These are phyloP conservation scores for Caenorhabditis sp. DNA, from an alignment of 2,888 invertebrate genomes.

Conservation along the genomic window DNA sequence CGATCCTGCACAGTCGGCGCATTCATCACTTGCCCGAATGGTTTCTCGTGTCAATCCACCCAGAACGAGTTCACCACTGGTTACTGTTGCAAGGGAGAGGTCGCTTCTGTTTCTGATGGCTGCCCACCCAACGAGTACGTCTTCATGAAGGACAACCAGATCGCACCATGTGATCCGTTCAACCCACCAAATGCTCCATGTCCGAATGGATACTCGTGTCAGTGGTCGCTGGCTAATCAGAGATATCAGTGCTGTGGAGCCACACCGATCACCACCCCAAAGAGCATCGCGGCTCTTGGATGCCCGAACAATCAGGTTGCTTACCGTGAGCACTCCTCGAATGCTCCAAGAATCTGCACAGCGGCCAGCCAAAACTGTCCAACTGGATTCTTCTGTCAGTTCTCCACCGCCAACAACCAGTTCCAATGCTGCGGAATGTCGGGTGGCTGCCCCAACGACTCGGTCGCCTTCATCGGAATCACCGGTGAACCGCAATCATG, in stretches of 20 bases:
- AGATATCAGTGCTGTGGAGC: constrained; percentile 81
- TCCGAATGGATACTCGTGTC: constrained; percentile 80
- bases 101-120: constrained; percentile 78
- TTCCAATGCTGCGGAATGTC: constrained; percentile 82
- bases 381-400: constrained; percentile 81
- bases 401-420: constrained; percentile 78
- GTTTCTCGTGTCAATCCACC: constrained; percentile 73
- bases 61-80: constrained; percentile 51
- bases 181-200: constrained; percentile 78
- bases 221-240: constrained; percentile 82
- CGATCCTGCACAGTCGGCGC: constrained; percentile 81
- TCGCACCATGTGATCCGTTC: constrained; percentile 82
- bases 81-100: constrained; percentile 81
- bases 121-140: constrained; percentile 82
- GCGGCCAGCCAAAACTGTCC: constrained; percentile 80
- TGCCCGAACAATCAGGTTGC: constrained; percentile 82
- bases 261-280: constrained; percentile 64
- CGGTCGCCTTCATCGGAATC: constrained; percentile 82
- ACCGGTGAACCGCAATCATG: constrained; percentile 82
- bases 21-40: constrained; percentile 82
- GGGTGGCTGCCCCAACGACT: constrained; percentile 81
- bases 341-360: constrained; percentile 78
- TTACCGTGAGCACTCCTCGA: constrained; percentile 73
- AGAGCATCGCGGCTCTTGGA: constrained; percentile 65
- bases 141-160: constrained; percentile 82